These are phyloP conservation scores for Anoplopoma fimbria DNA, from an alignment of 2,113 vertebrate species.

Conservation along the genomic window DNA sequence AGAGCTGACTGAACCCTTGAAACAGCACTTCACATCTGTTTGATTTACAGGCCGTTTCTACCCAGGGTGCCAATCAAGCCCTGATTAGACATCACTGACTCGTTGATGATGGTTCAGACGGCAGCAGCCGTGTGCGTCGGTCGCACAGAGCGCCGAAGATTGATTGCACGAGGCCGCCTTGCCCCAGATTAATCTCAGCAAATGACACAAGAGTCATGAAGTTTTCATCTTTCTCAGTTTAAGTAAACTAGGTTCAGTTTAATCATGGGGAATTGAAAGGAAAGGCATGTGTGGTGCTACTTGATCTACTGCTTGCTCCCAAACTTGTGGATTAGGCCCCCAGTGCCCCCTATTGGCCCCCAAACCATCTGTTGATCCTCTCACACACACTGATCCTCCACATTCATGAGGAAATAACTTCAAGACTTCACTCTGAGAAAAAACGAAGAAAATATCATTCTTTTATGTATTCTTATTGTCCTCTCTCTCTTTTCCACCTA, in stretches of 20 bases:
- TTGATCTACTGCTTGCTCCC: slow-evolving; percentile 40
- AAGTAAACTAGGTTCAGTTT: slow-evolving; percentile 16
- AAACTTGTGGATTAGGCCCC: slow-evolving; percentile 78
- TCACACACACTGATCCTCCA: slow-evolving; percentile 47
- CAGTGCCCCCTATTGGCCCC: slow-evolving; percentile 85
- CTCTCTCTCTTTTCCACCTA: background rate
- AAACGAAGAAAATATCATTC: background rate
- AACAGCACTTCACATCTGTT: slow-evolving; percentile 70
- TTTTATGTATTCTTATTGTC: background rate
- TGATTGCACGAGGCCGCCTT: slow-evolving; percentile 66
- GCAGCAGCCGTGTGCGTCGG: slow-evolving; percentile 51
- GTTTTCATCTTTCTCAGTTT: slow-evolving; percentile 46
- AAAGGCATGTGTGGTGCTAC: slow-evolving; percentile 37
- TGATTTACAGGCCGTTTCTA: slow-evolving; percentile 73
- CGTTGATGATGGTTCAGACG: slow-evolving; percentile 65
- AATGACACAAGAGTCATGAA: slow-evolving; percentile 47
- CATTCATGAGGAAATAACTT: slow-evolving; percentile 36
- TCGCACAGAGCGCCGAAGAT: slow-evolving; percentile 40
- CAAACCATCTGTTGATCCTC: slow-evolving; percentile 77
- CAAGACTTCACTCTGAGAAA: slow-evolving; percentile 4
- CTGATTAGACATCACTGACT: slow-evolving; percentile 75
- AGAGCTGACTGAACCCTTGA: slow-evolving; percentile 62
- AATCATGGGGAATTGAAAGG: slow-evolving; percentile 17
- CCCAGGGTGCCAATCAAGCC: slow-evolving; percentile 79
- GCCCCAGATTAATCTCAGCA: slow-evolving; percentile 56